These are phyloP conservation scores for Hartigia nigra DNA, from an alignment of 2,888 invertebrate species.

Conservation along the genomic window DNA sequence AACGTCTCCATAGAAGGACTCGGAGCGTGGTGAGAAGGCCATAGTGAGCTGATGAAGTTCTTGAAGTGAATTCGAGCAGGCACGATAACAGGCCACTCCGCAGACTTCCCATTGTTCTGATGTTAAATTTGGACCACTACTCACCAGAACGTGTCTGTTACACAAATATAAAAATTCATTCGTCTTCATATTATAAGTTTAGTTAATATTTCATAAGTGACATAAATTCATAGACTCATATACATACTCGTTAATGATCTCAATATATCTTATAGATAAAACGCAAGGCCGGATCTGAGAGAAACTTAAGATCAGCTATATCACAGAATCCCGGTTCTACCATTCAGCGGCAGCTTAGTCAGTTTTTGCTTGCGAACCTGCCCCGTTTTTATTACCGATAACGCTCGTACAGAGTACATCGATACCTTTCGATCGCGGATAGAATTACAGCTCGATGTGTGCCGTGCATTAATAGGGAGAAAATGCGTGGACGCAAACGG, in stretches of 20 bases:
- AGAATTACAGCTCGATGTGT: constrained; percentile 54
- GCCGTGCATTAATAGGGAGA: constrained; percentile 46
- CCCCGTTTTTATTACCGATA: constrained; percentile 45
- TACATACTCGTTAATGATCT: background rate
- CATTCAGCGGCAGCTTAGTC: background rate
- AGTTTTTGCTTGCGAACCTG: constrained; percentile 37
- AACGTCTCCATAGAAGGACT: constrained; percentile 93
- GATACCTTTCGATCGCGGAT: constrained; percentile 50
- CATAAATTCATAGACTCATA: too few relatives aligned
- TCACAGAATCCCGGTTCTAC: background rate
- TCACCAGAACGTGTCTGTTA: constrained; percentile 80
- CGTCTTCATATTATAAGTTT: background rate
- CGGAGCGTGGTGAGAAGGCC: constrained; percentile 91
- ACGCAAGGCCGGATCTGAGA: background rate
- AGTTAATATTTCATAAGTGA: too few relatives aligned
- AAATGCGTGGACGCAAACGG: constrained; percentile 34
- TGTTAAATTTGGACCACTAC: constrained; percentile 84
- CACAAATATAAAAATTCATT: background rate
- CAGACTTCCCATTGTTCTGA: constrained; percentile 89
- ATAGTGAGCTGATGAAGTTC: constrained; percentile 89
- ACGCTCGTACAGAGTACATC: constrained; percentile 39
- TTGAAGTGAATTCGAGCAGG: constrained; percentile 87
- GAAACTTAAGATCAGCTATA: background rate
- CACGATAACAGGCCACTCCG: constrained; percentile 83
- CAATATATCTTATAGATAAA: background rate